These are phyloP conservation scores for Choloepus hoffmanni DNA, from an alignment of 2,113 vertebrate species.

Conservation along the genomic window DNA sequence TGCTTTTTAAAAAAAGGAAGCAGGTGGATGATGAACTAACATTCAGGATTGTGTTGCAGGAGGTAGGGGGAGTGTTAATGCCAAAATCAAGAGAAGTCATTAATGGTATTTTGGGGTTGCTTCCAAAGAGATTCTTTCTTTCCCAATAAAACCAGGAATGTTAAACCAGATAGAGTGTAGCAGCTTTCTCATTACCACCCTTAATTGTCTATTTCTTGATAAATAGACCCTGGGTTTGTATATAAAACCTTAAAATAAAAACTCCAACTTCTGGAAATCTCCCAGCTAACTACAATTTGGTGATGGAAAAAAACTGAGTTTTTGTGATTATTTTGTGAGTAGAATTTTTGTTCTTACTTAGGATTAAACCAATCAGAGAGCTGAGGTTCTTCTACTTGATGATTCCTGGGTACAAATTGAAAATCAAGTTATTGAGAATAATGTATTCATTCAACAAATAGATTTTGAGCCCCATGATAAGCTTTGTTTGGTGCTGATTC, in stretches of 20 bases:
- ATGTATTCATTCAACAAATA: background rate
- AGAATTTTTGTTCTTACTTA: constrained; percentile 70
- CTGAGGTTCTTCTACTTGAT: constrained; percentile 58
- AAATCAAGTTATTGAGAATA: constrained; percentile 39
- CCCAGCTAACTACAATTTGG: background rate
- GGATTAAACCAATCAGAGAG: constrained; percentile 76
- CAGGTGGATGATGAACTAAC: no score
- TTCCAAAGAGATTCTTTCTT: constrained; percentile 28
- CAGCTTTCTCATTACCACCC: constrained; percentile 10
- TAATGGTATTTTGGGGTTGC: background rate
- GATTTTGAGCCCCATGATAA: background rate
- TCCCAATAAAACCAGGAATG: background rate
- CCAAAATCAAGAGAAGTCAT: constrained; percentile 31
- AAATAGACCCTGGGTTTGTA: background rate
- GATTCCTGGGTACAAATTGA: constrained; percentile 68
- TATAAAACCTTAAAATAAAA: constrained; percentile 16
- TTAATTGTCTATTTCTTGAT: constrained; percentile 23
- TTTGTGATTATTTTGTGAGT: background rate
- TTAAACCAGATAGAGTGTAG: constrained; percentile 23
- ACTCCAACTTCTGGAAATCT: background rate
- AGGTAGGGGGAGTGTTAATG: background rate
- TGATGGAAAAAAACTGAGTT: background rate
- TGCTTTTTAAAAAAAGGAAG: no score
- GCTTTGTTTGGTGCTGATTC: background rate
- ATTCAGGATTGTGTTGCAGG: no score